Evolutionary conservation across 2,797 vertebrate genomes (phyloP).

Genomic region (Liparis tanakae): DNA sequence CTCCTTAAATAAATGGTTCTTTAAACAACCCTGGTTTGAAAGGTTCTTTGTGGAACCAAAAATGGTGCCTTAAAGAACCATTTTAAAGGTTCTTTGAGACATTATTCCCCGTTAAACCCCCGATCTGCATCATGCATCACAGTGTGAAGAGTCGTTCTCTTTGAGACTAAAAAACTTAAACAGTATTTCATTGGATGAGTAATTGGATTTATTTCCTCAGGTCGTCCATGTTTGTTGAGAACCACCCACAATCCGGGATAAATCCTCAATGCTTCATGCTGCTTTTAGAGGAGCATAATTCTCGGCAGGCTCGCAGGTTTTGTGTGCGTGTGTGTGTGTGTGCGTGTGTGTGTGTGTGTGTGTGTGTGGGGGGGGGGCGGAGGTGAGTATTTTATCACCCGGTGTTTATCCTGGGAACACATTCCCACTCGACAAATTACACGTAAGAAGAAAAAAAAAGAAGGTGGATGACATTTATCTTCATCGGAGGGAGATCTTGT

Average conservation of each 20-base stretch:
- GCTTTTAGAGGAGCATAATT: slow-evolving; percentile 78
- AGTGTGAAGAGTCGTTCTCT: not conserved
- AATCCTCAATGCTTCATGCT: slow-evolving; percentile 65
- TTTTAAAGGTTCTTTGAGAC: no score
- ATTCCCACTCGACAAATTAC: slow-evolving; percentile 60
- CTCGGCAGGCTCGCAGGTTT: slow-evolving; percentile 35
- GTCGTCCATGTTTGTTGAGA: slow-evolving; percentile 16
- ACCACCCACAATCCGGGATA: slow-evolving; percentile 38
- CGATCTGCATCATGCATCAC: not conserved
- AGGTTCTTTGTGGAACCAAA: no score
- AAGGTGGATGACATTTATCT: slow-evolving; percentile 64
- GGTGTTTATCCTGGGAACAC: slow-evolving; percentile 75
- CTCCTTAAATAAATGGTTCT: no score
- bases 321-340: no score
- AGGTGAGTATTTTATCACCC: slow-evolving; percentile 62
- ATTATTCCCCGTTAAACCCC: not conserved
- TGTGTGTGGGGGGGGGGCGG: no score
- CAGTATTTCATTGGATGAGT: slow-evolving; percentile 11
- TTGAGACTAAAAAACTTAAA: not conserved
- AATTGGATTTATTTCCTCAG: slow-evolving; percentile 42
- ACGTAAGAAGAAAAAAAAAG: slow-evolving; percentile 43
- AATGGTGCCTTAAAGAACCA: no score
- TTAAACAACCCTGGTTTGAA: no score
- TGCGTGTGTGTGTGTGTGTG: no score
- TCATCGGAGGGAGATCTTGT: slow-evolving; percentile 47